Evolutionary conservation across 1,140 invertebrate genomes (phyloP), one percentile per base, ranked within the genome.

Genomic region (Aethina tumida): DNA sequence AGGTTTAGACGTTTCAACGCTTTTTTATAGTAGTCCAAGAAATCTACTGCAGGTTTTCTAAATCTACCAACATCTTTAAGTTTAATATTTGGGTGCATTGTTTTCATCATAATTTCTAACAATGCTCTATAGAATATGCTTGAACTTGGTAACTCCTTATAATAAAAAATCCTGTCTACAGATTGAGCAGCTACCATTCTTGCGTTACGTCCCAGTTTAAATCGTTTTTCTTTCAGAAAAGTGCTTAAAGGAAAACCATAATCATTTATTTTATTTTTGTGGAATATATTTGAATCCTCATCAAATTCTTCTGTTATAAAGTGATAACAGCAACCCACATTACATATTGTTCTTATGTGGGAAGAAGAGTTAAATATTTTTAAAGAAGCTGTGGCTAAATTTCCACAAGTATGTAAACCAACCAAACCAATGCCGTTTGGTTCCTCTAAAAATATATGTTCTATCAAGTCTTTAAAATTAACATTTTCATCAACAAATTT

Each of bases 301-400:
- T 65, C 66, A 35, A 70, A 60, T 48, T 63, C 58, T 67, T 93
- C 84, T 37, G 76, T 68, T 44, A 92, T 59, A 48, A 93, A 68
- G 70, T 95, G 74, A 64, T 93, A 95, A 59, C 91, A 95, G 57
- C 92, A 96, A 1, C 84, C 84, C 20, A 95, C 81, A 50, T 85
- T 84, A 34, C 84, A 81, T 0, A 92, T 52, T 0, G 70, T 69
- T 41, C 63, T 66, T 4, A 79, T 71, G 13, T 67, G 54, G 1
- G 63, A 39, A 49, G 72, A 72, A 9, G 64, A 50, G 14, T 70
- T 54, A 58, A 91, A 95, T 9, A 88, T 67, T 50, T 77, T 71
- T 1, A 94, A 63, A 39, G 80, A 75, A 4, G 78, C 77, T 4
- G 85, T 65, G 1, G 80, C 78, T 3, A 95, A 64, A 60, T 87